Percentiles rank a stretch among this genome's conserved stretches.
These are phyloP conservation scores for Bombus picipes DNA, from an alignment of 1,140 invertebrate genomes.

Conservation along the genomic window DNA sequence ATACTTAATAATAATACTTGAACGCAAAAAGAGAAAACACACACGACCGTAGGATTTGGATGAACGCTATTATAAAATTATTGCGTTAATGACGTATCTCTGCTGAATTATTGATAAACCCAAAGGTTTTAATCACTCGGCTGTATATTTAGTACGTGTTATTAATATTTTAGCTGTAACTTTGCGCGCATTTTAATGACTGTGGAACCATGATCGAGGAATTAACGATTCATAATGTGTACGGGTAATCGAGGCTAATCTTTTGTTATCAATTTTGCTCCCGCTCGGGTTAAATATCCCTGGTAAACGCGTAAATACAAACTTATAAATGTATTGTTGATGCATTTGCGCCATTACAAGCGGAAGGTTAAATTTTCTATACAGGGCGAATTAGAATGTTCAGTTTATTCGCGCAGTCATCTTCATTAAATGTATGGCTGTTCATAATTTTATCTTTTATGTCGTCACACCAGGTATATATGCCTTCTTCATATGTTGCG, in stretches of 20 bases:
- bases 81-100: not conserved
- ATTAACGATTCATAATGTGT: not conserved
- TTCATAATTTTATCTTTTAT: not conserved
- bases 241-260: not conserved
- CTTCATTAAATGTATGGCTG: too few relatives aligned
- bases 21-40: not conserved
- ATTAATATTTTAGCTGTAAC: not conserved
- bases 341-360: not conserved
- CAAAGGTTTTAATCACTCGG: not conserved
- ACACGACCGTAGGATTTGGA: not conserved
- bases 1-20: not conserved
- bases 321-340: not conserved
- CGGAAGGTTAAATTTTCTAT: not conserved
- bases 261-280: not conserved
- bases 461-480: not conserved
- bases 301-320: not conserved
- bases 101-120: slow-evolving; percentile 4
- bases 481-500: not conserved
- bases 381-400: not conserved
- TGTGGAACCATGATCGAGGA: not conserved
- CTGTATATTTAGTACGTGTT: not conserved
- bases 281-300: not conserved
- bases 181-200: not conserved
- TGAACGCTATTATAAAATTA: not conserved
- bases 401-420: not conserved